Base-by-base conservation (phyloP, 1,140 invertebrate species). In the Neuroterus valhalla region DNA sequence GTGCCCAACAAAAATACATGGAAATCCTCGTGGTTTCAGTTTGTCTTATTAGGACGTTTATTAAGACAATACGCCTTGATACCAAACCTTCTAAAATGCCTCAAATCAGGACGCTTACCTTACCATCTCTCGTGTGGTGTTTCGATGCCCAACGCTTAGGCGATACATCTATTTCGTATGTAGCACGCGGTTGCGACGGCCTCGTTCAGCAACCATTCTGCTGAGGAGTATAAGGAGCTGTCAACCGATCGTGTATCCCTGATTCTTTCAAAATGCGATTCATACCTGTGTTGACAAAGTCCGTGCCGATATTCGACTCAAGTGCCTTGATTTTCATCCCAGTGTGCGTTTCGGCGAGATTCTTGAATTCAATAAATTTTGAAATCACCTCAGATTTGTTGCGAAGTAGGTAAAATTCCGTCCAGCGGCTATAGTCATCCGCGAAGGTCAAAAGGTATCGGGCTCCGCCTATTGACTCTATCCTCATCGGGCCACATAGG, bases 151-250 rank as follows among this genome's bases (percentile, higher is more conserved):
- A n/a, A n/a, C n/a, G n/a, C n/a, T n/a, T n/a, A n/a, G n/a, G n/a
- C n/a, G n/a, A 10, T 17, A 26, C 73, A 43, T 14, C 48, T n/a
- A 1, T 55, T 55, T 2, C 68, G 72, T 21, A 77, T 62, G 52
- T 82, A 80, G 38, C 71, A 44, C 2, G 87, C 90, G 44, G 79
- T 48, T 17, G 46, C 12, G 10, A 48, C 15, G 73, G 0, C 89
- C 75, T 10, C 85, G 66, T 68, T 90, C 87, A 11, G 82, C 81
- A 11, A 80, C 69, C 0, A 77, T 89, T 89, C 52, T 84, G 77
- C 73, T 89, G 75, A 2, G 85, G 82, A 55, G 82, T 86, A 74
- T 87, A 84, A 1, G 81, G 73, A 12, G 80, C 77, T 0, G 85
- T 83, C 12, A 70, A 44, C 75, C 68, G 82, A 43, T 72, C 71